Evolutionary conservation across 1,140 invertebrate genomes (phyloP).

Genomic region (Akabosia matsudoensis): DNA sequence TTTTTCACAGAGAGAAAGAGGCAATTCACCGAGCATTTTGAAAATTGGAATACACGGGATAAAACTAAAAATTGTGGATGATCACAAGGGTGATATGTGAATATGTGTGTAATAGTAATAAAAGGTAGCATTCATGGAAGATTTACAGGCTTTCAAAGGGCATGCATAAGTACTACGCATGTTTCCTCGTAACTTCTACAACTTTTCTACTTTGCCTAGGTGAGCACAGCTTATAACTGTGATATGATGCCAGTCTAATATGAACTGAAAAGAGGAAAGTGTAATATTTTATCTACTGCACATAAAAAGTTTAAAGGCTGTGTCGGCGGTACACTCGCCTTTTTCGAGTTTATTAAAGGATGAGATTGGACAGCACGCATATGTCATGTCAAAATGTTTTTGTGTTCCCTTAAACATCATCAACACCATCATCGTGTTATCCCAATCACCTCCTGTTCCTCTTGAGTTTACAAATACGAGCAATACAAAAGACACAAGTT

Average conservation of each 20-base stretch:
- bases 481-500: not conserved
- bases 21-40: not conserved
- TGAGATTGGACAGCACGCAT: conserved; percentile 21
- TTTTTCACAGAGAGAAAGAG: not conserved
- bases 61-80: not conserved
- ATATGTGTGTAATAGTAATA: conserved; percentile 5
- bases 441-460: not conserved
- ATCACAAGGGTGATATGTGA: not conserved
- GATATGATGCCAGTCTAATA: not conserved
- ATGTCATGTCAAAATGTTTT: conserved; percentile 7
- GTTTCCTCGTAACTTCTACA: not conserved
- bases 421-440: not conserved
- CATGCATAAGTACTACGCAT: not conserved
- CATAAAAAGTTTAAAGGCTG: not conserved
- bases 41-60: not conserved
- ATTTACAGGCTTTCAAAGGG: not conserved
- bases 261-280: not conserved
- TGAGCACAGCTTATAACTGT: not conserved
- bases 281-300: not conserved
- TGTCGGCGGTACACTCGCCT: not conserved
- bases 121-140: conserved; percentile 16
- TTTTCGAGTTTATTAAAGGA: conserved; percentile 18
- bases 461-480: not conserved
- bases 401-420: not conserved
- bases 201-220: not conserved